Evolutionary conservation across 1,140 invertebrate genomes (phyloP).

Genomic region (Mizuhopecten yessoensis): DNA sequence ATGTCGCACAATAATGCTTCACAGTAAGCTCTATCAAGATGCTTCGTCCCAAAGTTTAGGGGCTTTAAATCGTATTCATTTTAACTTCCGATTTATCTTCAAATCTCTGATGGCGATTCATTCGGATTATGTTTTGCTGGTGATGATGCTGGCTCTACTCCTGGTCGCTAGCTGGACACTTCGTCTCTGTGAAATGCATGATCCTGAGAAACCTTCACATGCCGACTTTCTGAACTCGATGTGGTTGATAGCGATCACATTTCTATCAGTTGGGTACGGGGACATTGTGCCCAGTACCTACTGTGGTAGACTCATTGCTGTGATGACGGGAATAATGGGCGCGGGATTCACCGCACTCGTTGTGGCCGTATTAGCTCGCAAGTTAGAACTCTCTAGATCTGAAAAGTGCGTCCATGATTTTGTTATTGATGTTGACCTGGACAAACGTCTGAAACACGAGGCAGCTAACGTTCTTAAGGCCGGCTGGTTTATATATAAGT

Average conservation of each 20-base stretch:
- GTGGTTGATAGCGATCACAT: slow-evolving; percentile 83
- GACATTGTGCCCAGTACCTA: slow-evolving; percentile 83
- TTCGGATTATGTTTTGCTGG: slow-evolving; percentile 80
- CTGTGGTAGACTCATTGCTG: slow-evolving; percentile 81
- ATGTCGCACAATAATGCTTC: slow-evolving; percentile 79
- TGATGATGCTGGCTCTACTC: slow-evolving; percentile 79
- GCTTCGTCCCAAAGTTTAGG: slow-evolving; percentile 82
- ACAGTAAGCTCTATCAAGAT: slow-evolving; percentile 81
- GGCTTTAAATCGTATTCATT: slow-evolving; percentile 82
- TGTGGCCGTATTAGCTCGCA: slow-evolving; percentile 82
- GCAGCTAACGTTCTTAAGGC: slow-evolving; percentile 81
- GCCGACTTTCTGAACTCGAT: slow-evolving; percentile 80
- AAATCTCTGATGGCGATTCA: slow-evolving; percentile 83
- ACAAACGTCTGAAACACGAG: slow-evolving; percentile 79
- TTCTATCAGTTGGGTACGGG: slow-evolving; percentile 82
- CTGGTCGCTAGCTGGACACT: slow-evolving; percentile 81
- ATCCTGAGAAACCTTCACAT: slow-evolving; percentile 67
- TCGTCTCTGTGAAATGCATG: slow-evolving; percentile 79
- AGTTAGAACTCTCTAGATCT: slow-evolving; percentile 81
- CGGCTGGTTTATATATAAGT: slow-evolving; percentile 81
- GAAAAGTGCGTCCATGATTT: slow-evolving; percentile 83
- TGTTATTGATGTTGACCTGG: slow-evolving; percentile 81
- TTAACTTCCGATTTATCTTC: slow-evolving; percentile 82
- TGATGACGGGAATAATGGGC: slow-evolving; percentile 82
- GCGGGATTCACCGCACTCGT: slow-evolving; percentile 82